Percentiles rank a stretch among this genome's conserved stretches.
phyloP scores from a whole-genome alignment of 2,113 vertebrate species.

The Vulpes ferrilata region DNA sequence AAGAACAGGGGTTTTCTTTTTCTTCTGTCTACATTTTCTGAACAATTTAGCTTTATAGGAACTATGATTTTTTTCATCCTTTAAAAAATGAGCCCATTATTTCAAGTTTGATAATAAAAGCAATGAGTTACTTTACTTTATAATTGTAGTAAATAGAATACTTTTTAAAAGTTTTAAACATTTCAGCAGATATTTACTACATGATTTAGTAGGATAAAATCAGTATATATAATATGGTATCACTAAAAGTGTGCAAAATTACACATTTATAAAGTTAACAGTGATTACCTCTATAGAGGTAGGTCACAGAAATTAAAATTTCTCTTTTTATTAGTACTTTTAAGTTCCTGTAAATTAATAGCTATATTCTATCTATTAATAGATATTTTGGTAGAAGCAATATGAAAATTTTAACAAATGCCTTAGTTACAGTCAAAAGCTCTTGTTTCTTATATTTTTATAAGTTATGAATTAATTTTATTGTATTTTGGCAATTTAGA shows the following conservation, averaged over 20 bases:
- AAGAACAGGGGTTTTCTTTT: background rate
- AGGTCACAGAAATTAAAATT: background rate
- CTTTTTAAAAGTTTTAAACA: background rate
- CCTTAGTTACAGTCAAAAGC: background rate
- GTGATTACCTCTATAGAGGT: background rate
- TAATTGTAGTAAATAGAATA: background rate
- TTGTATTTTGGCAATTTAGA: background rate
- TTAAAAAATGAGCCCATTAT: background rate
- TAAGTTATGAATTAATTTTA: background rate
- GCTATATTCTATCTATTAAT: background rate
- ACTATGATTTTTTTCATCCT: background rate
- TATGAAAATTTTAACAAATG: background rate
- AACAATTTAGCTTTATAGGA: background rate
- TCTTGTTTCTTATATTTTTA: background rate
- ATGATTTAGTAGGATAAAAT: background rate
- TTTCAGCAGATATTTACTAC: background rate
- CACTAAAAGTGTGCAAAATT: background rate
- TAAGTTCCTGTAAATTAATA: background rate
- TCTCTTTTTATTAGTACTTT: constrained; percentile 11
- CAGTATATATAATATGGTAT: background rate
- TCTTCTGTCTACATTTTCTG: background rate
- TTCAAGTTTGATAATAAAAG: constrained; percentile 31
- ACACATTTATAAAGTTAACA: background rate
- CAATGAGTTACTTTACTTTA: background rate
- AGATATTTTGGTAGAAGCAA: background rate